Evolutionary conservation across 2,797 vertebrate species (phyloP), one percentile per base, ranked within the genome.

Genomic region (Melanogrammus aeglefinus): DNA sequence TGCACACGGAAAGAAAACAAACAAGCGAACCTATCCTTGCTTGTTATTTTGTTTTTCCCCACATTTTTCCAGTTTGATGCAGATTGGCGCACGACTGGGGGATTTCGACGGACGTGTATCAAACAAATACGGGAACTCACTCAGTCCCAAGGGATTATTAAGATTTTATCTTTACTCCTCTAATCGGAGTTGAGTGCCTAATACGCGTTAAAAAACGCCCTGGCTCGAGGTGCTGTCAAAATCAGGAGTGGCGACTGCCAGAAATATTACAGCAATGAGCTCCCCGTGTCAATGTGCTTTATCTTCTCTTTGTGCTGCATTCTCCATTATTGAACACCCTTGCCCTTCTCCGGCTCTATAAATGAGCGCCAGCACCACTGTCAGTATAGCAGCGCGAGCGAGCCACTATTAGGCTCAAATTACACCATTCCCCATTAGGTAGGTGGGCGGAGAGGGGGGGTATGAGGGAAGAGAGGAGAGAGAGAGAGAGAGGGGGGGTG

Each of bases 111-210:
- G 75, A 80, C 84, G 88, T 85, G 73, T 38, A 86, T 86, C 88
- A 80, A 82, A 83, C 85, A n/a, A 85, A 89, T 87, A 88, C 79
- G 79, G 80, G 83, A 82, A 88, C 85, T 88, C 87, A 89, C n/a
- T 87, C 57, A 79, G 80, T 57, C 51, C 80, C 86, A 79, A 85
- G 88, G 85, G 89, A 92, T 92, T 91, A 92, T 92, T 91, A 91
- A 85, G 81, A n/a, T n/a, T 86, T 90, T 89, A 92, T 92, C 88
- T 88, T 91, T 92, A 91, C 92, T 89, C 88, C 88, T 80, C 79
- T 80, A 83, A 86, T 83, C n/a, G 78, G 71, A 87, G 81, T 81
- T 9, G 82, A 80, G 80, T 76, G 83, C 71, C 75, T 79, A 89
- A 88, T 83, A 85, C 85, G 82, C 6, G 77, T 57, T n/a, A 47